phyloP scores from a whole-genome alignment of 2,113 vertebrate species.

The Acrocephalus arundinaceus region DNA sequence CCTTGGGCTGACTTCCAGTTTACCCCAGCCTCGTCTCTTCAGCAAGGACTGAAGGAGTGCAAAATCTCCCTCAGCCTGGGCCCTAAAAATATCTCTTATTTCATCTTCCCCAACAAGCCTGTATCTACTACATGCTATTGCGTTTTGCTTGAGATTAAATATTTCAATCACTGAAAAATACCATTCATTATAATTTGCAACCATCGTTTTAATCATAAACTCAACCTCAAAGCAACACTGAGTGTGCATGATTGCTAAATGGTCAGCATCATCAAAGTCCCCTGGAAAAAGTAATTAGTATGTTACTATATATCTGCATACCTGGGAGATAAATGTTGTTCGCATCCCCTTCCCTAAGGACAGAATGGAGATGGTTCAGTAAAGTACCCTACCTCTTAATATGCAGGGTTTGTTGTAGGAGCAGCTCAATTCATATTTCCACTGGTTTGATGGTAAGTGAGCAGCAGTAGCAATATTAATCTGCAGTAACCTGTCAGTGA shows the following conservation, averaged over 20 bases:
- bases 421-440: conserved; percentile 81
- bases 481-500: conserved; percentile 94
- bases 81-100: neutral
- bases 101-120: conserved; percentile 1
- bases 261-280: conserved; percentile 17
- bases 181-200: neutral
- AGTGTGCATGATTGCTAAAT: conserved; percentile 11
- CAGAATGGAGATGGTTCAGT: conserved; percentile 64
- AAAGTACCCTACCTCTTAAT: conserved; percentile 73
- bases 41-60: neutral
- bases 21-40: fast-evolving
- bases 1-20: neutral
- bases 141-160: conserved; percentile 50
- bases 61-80: neutral
- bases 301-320: conserved; percentile 43
- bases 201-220: neutral
- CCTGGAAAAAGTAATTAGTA: conserved; percentile 59
- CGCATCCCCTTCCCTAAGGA: conserved; percentile 58
- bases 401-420: conserved; percentile 79
- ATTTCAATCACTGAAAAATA: conserved; percentile 57
- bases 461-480: conserved; percentile 89
- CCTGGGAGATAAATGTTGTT: conserved; percentile 72
- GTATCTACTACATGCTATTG: conserved; percentile 8
- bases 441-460: conserved; percentile 85
- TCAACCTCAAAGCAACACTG: conserved; percentile 44